Evolutionary conservation across 1,140 invertebrate genomes (phyloP), one percentile per base, ranked within the genome.

Genomic region (Mercenaria mercenaria): DNA sequence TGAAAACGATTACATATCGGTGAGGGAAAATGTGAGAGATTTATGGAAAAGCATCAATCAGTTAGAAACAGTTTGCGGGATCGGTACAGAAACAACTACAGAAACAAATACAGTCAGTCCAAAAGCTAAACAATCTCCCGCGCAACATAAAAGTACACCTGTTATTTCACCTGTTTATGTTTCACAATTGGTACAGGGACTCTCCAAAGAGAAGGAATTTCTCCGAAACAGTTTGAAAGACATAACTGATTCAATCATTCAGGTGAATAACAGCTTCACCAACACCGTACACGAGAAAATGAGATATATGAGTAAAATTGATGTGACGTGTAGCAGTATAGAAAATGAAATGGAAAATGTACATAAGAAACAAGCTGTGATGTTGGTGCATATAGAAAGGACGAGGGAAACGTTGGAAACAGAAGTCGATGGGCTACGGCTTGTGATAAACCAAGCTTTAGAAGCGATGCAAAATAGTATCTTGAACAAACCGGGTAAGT

Each of bases 151-250:
- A 41, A 23, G 34, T 41, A 34, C 37, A 32, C 6, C 64, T 18
- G 23, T 18, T 6, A 23, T 4, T 52, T 1, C 3, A 50, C 18
- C 23, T 23, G 50, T 4, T 10, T 23, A 59, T 8, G 8, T 34
- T 56, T 11, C 47, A 18, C n/a, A 34, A 26, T 2, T 52, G 20
- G 34, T 56, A 32, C 43, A 20, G 6, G 76, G 43, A 20, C 32
- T 79, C 50, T 56, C 50, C 15, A 32, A 79, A 56, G 76, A 79
- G 47, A 79, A 79, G 23, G 32, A 52, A 52, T 52, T 41, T 26
- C 0, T 79, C 0, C 1, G 76, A 20, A 50, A 39, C 10, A 32
- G 29, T 13, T 37, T 37, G 26, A 8, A 56, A 20, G 18, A 77
- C 13, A 0, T 77, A 34, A 72, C 23, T 77, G 41, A 29, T 8